Conservation (phyloP, 2,113 vertebrate genomes). For the Tetraodon nigroviridis region DNA sequence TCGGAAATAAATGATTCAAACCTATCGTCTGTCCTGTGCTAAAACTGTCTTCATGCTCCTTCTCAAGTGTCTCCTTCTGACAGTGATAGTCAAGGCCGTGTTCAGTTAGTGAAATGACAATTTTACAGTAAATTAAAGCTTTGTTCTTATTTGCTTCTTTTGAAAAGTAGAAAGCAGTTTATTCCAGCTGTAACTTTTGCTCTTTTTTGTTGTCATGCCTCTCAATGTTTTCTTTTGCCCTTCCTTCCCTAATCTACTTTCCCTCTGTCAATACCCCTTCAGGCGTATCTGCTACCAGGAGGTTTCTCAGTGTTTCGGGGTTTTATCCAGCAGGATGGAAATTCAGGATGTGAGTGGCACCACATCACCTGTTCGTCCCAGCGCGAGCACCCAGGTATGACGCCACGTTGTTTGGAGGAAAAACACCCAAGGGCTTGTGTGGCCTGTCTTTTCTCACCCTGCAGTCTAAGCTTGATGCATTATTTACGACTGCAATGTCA, state of each 20-base stretch:
- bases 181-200: background rate
- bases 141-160: too few species aligned
- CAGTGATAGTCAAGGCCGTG: too few species aligned
- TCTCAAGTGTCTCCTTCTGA: background rate
- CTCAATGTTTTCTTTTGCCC: constrained; percentile 6
- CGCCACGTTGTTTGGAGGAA: constrained; percentile 10
- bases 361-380: constrained; percentile 88
- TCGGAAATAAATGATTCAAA: background rate
- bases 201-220: background rate
- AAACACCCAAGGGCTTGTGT: constrained; percentile 33
- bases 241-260: background rate
- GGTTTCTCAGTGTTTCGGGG: constrained; percentile 95
- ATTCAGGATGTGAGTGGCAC: constrained; percentile 93
- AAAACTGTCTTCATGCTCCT: constrained; percentile 11
- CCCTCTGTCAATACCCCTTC: background rate
- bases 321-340: constrained; percentile 93
- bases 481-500: constrained; percentile 11
- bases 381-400: constrained; percentile 96
- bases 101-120: background rate
- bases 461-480: constrained; percentile 23
- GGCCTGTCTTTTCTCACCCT: constrained; percentile 25
- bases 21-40: constrained; percentile 8
- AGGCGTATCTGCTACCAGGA: constrained; percentile 99
- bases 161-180: background rate
- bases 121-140: too few species aligned